Conservation (phyloP, 2,888 invertebrate genomes). For the Oegoconia quadripuncta region DNA sequence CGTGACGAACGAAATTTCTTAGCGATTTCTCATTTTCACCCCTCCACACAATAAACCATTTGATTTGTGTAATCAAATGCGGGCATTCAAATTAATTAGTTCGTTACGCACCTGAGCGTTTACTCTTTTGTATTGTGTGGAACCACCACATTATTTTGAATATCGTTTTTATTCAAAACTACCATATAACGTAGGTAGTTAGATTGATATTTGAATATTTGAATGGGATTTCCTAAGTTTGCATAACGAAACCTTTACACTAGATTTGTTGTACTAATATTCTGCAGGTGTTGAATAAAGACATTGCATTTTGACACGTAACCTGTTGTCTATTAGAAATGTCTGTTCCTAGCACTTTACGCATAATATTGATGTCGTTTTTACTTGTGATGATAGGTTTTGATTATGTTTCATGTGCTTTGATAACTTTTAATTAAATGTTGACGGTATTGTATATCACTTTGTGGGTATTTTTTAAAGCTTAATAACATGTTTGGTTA, state of each 20-base stretch:
- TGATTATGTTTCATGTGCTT: constrained; percentile 33
- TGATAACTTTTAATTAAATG: constrained; percentile 60
- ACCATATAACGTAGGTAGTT: neutral
- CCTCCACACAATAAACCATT: constrained; percentile 65
- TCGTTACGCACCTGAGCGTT: constrained; percentile 76
- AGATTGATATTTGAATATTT: neutral
- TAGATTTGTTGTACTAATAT: neutral
- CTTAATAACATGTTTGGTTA: constrained; percentile 33
- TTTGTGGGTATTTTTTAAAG: constrained; percentile 35
- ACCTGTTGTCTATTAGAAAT: neutral
- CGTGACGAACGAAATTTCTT: constrained; percentile 78
- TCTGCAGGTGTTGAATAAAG: neutral
- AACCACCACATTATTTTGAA: constrained; percentile 1
- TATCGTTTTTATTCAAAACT: constrained; percentile 3
- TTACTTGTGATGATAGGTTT: constrained; percentile 38
- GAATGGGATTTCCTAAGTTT: neutral
- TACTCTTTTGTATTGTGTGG: constrained; percentile 47
- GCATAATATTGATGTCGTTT: constrained; percentile 9
- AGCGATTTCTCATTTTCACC: constrained; percentile 75
- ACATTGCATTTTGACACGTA: constrained; percentile 1
- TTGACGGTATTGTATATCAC: constrained; percentile 37
- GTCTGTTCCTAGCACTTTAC: constrained; percentile 4
- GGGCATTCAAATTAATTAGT: constrained; percentile 77
- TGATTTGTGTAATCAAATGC: constrained; percentile 79
- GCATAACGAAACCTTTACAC: neutral